Base-by-base conservation (phyloP, 2,797 vertebrate genomes). In the Muraenolepis orangiensis region DNA sequence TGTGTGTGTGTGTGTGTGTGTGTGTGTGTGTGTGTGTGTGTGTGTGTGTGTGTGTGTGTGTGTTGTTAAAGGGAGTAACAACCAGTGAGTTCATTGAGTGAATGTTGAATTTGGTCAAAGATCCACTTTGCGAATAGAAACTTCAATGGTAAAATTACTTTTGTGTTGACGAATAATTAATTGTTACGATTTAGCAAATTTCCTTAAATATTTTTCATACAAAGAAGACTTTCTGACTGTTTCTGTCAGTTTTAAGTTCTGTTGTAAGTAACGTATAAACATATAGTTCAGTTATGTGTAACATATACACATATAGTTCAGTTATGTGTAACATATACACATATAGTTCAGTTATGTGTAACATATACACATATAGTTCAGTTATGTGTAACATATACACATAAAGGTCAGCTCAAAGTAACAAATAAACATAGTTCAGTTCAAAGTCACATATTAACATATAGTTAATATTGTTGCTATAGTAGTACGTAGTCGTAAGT, bases 1-100 rank as follows among this genome's bases (percentile, higher is more conserved):
- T 81, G 38, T 20, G 46, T 40, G 96, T 97, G 90, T 23, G 76
- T 82, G 67, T 31, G 31, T 40, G 16, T 34, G 34, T 18, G 23
- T 72, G 8, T 61, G 2, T 57, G 42, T 51, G 42, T 20, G 42
- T 20, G 18, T 51, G 16, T 51, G 42, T 51, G 36, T 29, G 67
- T 32, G 32, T 71, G 28, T 70, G 29, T 29, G 94, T 95, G 88
- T 46, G 75, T 81, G 38, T 20, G 46, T 40, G 42, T n/a, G 66
- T 72, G 16, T 28, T 46, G 69, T 30, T 31, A 72, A 66, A 78
- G 73, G 18, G 31, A 70, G 68, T 70, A 38, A 71, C 69, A 70
- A 26, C 36, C 20, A 29, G 66, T 23, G 18, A 71, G 20, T 31
- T 32, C 7, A 18, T 32, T 32, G 16, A 51, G 6, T 5, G 18